phyloP scores from a whole-genome alignment of 2,888 invertebrate genomes.

The Buathra laborator region DNA sequence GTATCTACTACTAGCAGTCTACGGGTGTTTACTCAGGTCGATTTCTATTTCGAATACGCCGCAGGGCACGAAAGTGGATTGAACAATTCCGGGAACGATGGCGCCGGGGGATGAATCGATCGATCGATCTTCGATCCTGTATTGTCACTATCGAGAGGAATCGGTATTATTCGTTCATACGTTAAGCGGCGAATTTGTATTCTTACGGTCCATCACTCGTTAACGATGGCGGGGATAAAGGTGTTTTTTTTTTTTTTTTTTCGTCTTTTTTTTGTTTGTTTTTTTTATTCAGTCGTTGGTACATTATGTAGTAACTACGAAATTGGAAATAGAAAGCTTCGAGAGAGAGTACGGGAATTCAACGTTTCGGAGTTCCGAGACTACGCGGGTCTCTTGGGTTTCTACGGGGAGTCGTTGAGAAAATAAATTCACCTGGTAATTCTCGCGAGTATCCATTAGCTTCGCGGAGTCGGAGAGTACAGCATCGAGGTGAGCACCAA shows the following conservation, averaged over 20 bases:
- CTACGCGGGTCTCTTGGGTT: conserved; percentile 4
- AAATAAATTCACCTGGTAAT: conserved; percentile 65
- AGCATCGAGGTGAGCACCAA: conserved; percentile 4
- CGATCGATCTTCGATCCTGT: conserved; percentile 2
- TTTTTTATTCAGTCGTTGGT: not conserved
- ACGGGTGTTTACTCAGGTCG: conserved; percentile 56
- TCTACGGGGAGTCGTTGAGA: conserved; percentile 43
- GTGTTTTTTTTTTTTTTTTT: not conserved
- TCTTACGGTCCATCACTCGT: not conserved
- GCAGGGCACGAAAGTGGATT: conserved; percentile 10
- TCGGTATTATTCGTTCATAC: not conserved
- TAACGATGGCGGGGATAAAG: not conserved
- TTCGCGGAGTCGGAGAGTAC: conserved; percentile 35
- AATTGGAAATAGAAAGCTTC: conserved; percentile 17
- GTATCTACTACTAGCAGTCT: conserved; percentile 50
- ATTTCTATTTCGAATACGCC: conserved; percentile 50
- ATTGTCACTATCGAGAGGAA: not conserved
- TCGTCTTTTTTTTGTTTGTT: not conserved
- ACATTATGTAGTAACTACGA: conserved; percentile 6
- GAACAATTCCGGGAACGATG: conserved; percentile 27
- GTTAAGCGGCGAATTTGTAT: not conserved
- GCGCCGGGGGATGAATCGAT: not conserved
- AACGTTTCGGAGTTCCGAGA: conserved; percentile 3
- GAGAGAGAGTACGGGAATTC: not conserved
- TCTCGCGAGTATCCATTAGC: conserved; percentile 66